These are phyloP conservation scores for Camelus dromedarius DNA, from an alignment of 2,113 vertebrate genomes.

Conservation along the genomic window DNA sequence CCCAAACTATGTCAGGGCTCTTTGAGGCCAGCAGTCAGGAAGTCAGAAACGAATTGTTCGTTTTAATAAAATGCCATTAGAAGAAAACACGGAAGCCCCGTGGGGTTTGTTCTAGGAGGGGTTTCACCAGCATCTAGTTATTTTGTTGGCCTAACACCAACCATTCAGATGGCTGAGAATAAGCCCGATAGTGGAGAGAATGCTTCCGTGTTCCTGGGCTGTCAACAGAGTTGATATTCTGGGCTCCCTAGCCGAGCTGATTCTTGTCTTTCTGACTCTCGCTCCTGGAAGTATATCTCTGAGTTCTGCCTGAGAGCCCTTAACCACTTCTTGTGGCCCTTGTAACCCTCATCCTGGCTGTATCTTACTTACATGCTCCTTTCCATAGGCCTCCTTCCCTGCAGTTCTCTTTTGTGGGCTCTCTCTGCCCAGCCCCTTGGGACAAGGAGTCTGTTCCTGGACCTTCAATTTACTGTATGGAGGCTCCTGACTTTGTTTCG, in stretches of 20 bases:
- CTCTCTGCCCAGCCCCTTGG: neutral
- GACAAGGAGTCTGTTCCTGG: neutral
- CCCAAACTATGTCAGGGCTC: neutral
- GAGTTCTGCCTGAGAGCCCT: neutral
- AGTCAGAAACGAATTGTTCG: neutral
- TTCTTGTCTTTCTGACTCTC: neutral
- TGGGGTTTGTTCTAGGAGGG: neutral
- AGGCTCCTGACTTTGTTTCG: neutral
- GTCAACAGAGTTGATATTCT: neutral
- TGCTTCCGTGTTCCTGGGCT: neutral
- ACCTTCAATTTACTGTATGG: neutral
- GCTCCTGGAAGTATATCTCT: neutral
- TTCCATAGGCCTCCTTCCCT: neutral
- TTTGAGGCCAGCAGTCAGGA: neutral
- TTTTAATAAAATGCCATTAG: constrained; percentile 23
- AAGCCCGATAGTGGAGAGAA: neutral
- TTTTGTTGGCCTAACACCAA: constrained; percentile 2
- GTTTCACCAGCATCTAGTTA: neutral
- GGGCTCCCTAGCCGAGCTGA: neutral
- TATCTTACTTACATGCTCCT: neutral
- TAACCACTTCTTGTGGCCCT: neutral
- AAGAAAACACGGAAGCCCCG: neutral
- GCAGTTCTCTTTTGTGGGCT: neutral
- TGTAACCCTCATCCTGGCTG: neutral
- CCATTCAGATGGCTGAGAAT: constrained; percentile 18